These are phyloP conservation scores for Propithecus coquereli DNA, from an alignment of 2,113 vertebrate genomes.

Conservation along the genomic window DNA sequence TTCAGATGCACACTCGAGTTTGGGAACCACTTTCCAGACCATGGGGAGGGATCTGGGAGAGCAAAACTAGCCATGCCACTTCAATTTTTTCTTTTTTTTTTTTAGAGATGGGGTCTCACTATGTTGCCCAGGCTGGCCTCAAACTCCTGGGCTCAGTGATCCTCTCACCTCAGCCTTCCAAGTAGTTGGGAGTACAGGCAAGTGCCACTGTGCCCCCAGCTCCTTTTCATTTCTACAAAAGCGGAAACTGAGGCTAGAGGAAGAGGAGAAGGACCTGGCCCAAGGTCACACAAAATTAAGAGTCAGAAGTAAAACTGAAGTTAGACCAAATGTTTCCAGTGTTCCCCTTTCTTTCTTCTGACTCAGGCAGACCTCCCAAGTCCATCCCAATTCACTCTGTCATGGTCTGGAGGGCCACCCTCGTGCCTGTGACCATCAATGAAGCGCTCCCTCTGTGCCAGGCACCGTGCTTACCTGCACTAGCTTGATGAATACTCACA, in stretches of 20 bases:
- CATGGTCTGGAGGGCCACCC: neutral
- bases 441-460: neutral
- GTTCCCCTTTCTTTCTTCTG: neutral
- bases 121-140: neutral
- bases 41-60: neutral
- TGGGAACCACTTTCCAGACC: neutral
- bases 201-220: neutral
- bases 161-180: neutral
- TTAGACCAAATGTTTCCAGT: neutral
- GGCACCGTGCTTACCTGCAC: neutral
- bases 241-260: neutral
- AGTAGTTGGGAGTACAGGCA: neutral
- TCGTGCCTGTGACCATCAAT: neutral
- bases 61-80: neutral
- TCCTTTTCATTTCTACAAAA: neutral
- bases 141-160: neutral
- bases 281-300: neutral
- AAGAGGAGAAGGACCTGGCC: neutral
- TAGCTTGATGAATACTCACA: neutral
- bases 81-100: no score
- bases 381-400: neutral
- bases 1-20: neutral
- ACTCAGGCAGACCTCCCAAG: neutral
- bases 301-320: neutral
- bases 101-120: no score